Evolutionary conservation across 2,113 vertebrate genomes (phyloP).

Genomic region (Zeus faber): DNA sequence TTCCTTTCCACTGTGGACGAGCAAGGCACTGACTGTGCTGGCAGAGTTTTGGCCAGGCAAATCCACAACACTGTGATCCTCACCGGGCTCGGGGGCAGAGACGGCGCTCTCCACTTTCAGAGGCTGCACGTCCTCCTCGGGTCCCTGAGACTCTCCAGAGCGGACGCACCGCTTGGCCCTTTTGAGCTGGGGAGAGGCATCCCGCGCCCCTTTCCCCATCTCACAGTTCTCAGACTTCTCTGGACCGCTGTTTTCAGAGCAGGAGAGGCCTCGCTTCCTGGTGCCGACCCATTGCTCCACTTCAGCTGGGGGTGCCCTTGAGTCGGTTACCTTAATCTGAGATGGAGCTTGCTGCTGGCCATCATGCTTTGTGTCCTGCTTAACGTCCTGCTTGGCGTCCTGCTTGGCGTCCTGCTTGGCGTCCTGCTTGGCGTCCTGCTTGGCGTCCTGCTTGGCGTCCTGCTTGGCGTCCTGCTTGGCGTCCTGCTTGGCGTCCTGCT

Average conservation of each 20-base stretch:
- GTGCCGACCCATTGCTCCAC: conserved; percentile 83
- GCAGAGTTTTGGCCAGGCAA: conserved; percentile 77
- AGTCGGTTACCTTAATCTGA: conserved; percentile 79
- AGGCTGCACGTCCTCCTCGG: conserved; percentile 79
- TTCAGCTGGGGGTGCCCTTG: conserved; percentile 71
- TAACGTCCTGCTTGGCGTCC: no score
- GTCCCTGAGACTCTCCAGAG: conserved; percentile 83
- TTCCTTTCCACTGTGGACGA: conserved; percentile 84
- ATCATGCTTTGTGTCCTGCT: conserved; percentile 42
- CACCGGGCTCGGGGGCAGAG: conserved; percentile 72
- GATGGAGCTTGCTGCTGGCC: conserved; percentile 66
- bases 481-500: conserved; percentile 71
- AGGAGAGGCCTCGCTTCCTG: conserved; percentile 86
- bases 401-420: no score
- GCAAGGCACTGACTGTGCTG: conserved; percentile 80
- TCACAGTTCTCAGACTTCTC: conserved; percentile 88
- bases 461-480: conserved; percentile 77
- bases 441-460: conserved; percentile 70
- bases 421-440: conserved; percentile 77
- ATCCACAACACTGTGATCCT: conserved; percentile 78
- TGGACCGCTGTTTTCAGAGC: conserved; percentile 81
- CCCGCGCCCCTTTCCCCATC: conserved; percentile 67
- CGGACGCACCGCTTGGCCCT: conserved; percentile 88
- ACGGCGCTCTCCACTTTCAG: conserved; percentile 74
- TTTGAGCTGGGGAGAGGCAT: conserved; percentile 84